phyloP scores from a whole-genome alignment of 2,113 vertebrate genomes.

The Numenius arquata region DNA sequence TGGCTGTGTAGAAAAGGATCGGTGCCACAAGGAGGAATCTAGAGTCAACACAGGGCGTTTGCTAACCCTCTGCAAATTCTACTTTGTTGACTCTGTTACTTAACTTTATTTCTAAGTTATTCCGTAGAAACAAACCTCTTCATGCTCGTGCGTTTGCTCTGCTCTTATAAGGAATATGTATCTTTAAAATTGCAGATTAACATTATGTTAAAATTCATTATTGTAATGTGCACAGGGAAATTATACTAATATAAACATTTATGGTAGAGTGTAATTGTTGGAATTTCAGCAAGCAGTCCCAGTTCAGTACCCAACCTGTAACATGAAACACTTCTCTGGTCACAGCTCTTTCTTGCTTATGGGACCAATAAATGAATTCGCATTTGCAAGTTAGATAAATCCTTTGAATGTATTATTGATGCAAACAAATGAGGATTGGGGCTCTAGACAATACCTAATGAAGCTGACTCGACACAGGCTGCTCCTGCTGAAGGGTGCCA shows the following conservation, averaged over 20 bases:
- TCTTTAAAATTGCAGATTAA: not conserved
- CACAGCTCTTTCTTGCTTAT: slow-evolving; percentile 67
- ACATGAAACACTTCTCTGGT: not conserved
- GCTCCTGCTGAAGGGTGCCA: slow-evolving; percentile 74
- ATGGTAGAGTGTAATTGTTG: slow-evolving; percentile 13
- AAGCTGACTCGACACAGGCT: slow-evolving; percentile 73
- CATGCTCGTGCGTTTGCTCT: rapidly evolving
- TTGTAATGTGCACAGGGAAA: not conserved
- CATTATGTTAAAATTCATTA: not conserved
- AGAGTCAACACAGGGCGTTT: not conserved
- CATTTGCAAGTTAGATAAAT: slow-evolving; percentile 87
- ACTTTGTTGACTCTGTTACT: not conserved
- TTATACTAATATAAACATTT: slow-evolving; percentile 3
- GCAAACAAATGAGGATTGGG: slow-evolving; percentile 81
- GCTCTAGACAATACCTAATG: slow-evolving; percentile 82
- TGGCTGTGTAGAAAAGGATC: not conserved
- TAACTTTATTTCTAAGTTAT: not conserved
- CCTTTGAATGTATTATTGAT: slow-evolving; percentile 83
- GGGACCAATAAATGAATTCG: slow-evolving; percentile 77
- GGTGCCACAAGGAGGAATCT: not conserved
- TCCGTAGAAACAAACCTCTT: not conserved
- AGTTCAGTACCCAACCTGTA: slow-evolving; percentile 10
- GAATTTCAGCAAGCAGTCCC: not conserved
- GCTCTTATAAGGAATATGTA: not conserved
- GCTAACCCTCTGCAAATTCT: not conserved